A percentile compares a stretch with the other conserved stretches of the same genome.
Evolutionary conservation across 2,797 vertebrate genomes (phyloP).

Genomic region (Galagoides demidoff): DNA sequence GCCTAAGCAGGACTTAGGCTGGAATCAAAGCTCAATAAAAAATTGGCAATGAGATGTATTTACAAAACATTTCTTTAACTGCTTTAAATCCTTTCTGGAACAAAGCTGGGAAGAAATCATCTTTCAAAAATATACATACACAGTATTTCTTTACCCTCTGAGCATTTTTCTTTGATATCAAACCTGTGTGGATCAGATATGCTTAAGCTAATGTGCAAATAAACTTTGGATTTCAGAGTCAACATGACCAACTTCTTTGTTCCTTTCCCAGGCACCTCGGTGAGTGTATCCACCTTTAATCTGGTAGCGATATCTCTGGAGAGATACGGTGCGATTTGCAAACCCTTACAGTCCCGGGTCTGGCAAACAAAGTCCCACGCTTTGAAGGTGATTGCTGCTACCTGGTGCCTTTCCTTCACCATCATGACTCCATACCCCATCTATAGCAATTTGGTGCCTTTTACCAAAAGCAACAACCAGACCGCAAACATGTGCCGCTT

Average conservation of each 20-base stretch:
- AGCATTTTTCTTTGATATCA: not conserved
- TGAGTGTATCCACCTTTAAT: slow-evolving; percentile 97
- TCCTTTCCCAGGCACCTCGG: slow-evolving; percentile 92
- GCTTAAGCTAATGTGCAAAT: slow-evolving; percentile 33
- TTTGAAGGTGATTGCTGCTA: slow-evolving; percentile 94
- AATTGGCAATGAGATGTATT: slow-evolving; percentile 14
- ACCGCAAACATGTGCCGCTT: slow-evolving; percentile 97
- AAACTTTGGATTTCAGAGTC: not conserved
- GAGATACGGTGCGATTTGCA: slow-evolving; percentile 98
- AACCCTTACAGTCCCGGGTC: slow-evolving; percentile 94
- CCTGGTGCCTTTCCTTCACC: slow-evolving; percentile 94
- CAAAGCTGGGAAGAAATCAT: slow-evolving; percentile 32
- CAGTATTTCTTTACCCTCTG: not conserved
- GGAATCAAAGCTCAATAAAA: slow-evolving; percentile 49
- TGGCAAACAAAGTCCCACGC: slow-evolving; percentile 99
- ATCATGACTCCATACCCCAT: slow-evolving; percentile 98
- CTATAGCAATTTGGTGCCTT: slow-evolving; percentile 94
- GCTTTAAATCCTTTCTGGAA: slow-evolving; percentile 16
- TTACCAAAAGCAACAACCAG: slow-evolving; percentile 94
- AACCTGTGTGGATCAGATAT: not conserved
- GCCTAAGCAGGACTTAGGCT: not conserved
- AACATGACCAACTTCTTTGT: slow-evolving; percentile 2
- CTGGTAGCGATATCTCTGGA: slow-evolving; percentile 98
- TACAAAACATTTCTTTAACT: slow-evolving; percentile 35
- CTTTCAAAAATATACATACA: not conserved